Evolutionary conservation across 2,888 invertebrate genomes (phyloP), one percentile per base, ranked within the genome.

Genomic region (Rhagium mordax): DNA sequence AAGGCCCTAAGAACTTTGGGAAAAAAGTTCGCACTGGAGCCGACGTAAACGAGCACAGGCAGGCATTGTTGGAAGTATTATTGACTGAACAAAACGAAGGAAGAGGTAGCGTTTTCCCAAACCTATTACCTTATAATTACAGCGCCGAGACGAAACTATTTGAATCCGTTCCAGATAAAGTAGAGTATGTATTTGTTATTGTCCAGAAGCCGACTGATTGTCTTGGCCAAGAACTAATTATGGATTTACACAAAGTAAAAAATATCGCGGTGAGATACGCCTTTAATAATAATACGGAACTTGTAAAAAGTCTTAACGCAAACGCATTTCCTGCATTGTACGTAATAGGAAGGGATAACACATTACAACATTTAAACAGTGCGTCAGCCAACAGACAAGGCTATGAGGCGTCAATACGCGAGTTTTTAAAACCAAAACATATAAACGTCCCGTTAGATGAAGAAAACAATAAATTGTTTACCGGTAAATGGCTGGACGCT

Each of bases 141-240:
- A 82, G 86, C 0, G 71, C 78, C 57, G 53, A 74, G 20, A 48
- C 70, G 15, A 57, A 72, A 20, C 49, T 84, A 47, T 90, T 93
- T 84, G 88, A 89, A 61, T 88, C 89, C 69, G 85, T 90, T 0
- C 89, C 91, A 8, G 57, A 75, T 15, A 86, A 88, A 64, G 87
- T 89, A 0, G 86, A 90, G 49, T 92, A 91, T 81, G 89, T 91
- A 49, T 91, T 95, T 80, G 85, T 95, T 13, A 88, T 95, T 24
- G 91, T 94, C 82, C 94, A 95, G 86, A 87, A 90, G 70, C 88
- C 88, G 7, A 90, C 92, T 77, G 92, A 93, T 0, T 91, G 89
- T 61, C 78, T 88, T 29, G 95, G 94, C 0, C 88, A 91, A 51
- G 92, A 94, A 88, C 88, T 95, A 27, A 90, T 91, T 27, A 87